Conservation (phyloP, 2,888 invertebrate species). For the Meghimatium bilineatum region DNA sequence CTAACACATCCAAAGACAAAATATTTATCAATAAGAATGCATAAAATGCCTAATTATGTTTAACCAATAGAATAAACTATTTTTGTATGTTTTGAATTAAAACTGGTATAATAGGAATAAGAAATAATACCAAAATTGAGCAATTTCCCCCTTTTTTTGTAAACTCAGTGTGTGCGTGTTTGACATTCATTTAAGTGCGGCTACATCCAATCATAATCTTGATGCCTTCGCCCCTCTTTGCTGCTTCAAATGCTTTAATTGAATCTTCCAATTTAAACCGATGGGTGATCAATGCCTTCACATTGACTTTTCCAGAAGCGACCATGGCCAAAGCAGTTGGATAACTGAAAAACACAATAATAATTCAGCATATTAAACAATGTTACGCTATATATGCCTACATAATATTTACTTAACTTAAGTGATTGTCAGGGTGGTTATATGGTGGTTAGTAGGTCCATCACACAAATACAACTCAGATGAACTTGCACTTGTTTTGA, state of each 20-base stretch:
- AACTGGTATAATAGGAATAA: too few relatives aligned
- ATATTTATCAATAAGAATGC: too few relatives aligned
- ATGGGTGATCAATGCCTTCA: conserved; percentile 73
- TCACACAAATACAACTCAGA: too few relatives aligned
- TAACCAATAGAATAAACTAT: too few relatives aligned
- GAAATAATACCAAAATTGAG: background rate
- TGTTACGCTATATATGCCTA: background rate
- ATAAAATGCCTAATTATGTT: too few relatives aligned
- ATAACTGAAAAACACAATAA: conserved; percentile 63
- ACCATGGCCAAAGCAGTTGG: conserved; percentile 74
- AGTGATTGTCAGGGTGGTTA: too few relatives aligned
- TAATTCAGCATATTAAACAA: background rate
- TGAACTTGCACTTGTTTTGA: too few relatives aligned
- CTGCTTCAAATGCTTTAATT: conserved; percentile 88
- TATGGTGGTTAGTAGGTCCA: too few relatives aligned
- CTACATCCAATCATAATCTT: conserved; percentile 79
- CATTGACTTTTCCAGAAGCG: conserved; percentile 71
- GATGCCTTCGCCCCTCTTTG: conserved; percentile 85
- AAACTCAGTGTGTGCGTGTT: background rate
- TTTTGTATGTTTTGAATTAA: too few relatives aligned
- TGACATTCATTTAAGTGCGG: background rate
- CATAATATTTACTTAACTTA: background rate
- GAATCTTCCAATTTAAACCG: conserved; percentile 78
- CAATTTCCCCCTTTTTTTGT: background rate
- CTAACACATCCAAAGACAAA: too few relatives aligned